A percentile compares a stretch with the other conserved stretches of the same genome.
Conservation (phyloP, 1,140 invertebrate genomes). For the Drosophila albomicans region DNA sequence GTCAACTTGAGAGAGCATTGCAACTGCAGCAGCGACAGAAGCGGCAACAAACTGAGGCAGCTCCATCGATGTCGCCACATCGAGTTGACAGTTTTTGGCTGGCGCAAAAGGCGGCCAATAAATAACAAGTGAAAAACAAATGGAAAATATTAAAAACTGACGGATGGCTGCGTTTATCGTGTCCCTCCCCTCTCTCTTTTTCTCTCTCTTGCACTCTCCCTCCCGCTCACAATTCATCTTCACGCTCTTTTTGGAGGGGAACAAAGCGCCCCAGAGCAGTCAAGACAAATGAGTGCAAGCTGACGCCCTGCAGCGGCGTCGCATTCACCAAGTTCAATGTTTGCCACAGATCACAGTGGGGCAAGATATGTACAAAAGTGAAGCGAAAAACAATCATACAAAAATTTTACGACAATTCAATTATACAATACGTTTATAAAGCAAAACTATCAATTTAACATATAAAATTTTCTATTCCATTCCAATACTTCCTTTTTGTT, state of each 20-base stretch:
- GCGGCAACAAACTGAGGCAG: constrained; percentile 14
- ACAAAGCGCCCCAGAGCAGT: constrained; percentile 38
- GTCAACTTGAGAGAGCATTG: constrained; percentile 47
- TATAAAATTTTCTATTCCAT: no score
- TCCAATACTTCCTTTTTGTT: no score
- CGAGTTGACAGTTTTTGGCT: constrained; percentile 7
- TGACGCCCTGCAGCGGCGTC: constrained; percentile 25
- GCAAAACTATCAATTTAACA: no score
- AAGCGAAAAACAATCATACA: no score
- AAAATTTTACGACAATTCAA: no score
- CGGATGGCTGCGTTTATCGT: constrained; percentile 63
- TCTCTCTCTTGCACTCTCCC: no score
- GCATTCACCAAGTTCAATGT: constrained; percentile 48
- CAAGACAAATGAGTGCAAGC: constrained; percentile 65
- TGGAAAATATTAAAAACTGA: constrained; percentile 81
- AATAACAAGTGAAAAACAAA: constrained; percentile 70
- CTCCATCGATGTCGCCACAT: not conserved
- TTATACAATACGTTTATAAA: no score
- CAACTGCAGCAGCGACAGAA: constrained; percentile 14
- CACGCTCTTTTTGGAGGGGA: not conserved
- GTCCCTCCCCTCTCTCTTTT: not conserved
- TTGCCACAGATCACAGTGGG: constrained; percentile 51
- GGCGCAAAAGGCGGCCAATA: constrained; percentile 51
- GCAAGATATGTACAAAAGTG: not conserved
- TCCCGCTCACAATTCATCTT: constrained; percentile 11